Conservation (phyloP, 2,888 invertebrate species). For the Plagiodera versicolora region DNA sequence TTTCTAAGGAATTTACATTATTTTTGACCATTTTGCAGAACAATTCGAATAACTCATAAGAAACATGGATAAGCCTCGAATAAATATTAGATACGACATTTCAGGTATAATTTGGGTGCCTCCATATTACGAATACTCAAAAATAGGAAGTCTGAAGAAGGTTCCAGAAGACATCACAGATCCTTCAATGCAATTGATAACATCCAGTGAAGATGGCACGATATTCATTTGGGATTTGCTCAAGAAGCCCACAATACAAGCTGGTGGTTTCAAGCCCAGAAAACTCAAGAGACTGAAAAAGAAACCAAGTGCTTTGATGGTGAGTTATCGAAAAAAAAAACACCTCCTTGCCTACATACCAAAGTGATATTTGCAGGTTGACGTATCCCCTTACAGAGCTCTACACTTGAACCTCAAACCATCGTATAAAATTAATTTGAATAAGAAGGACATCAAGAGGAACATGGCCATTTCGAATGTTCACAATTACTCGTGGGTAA, state of each 20-base stretch:
- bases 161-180: slow-evolving; percentile 50
- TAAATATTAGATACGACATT: too few relatives aligned
- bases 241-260: slow-evolving; percentile 45
- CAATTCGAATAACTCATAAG: too few relatives aligned
- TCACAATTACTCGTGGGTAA: slow-evolving; percentile 26
- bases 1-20: too few relatives aligned
- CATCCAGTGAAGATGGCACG: slow-evolving; percentile 68
- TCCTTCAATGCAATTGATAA: slow-evolving; percentile 64
- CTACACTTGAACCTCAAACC: slow-evolving; percentile 67
- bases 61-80: too few relatives aligned
- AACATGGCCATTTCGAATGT: slow-evolving; percentile 35
- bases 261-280: slow-evolving; percentile 46
- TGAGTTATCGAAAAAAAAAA: too few relatives aligned
- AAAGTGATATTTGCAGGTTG: slow-evolving; percentile 43
- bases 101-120: slow-evolving; percentile 67
- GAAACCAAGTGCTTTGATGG: slow-evolving; percentile 62
- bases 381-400: slow-evolving; percentile 63
- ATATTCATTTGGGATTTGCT: slow-evolving; percentile 74
- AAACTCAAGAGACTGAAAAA: slow-evolving; percentile 56
- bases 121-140: slow-evolving; percentile 61
- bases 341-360: neutral
- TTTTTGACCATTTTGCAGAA: too few relatives aligned
- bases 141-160: slow-evolving; percentile 60
- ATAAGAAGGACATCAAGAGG: slow-evolving; percentile 50
- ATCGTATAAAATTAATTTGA: slow-evolving; percentile 60